These are phyloP conservation scores for Phallusia fumigata DNA, from an alignment of 23 tunicate genomes.

Conservation along the genomic window DNA sequence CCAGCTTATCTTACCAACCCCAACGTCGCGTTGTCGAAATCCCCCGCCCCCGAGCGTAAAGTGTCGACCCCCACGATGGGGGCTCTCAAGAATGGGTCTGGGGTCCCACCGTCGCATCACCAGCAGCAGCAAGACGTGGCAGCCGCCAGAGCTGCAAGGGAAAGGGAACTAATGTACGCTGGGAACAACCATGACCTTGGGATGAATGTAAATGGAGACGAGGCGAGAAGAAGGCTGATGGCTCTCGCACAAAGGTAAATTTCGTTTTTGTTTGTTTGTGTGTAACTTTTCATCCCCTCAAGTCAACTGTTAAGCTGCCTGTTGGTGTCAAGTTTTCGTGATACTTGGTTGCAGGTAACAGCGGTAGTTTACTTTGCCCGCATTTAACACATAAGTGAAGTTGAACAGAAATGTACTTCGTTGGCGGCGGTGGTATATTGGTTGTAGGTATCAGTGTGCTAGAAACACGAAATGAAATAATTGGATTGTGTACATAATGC, in stretches of 20 bases:
- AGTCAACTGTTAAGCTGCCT: too few relatives aligned
- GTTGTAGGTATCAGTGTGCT: too few relatives aligned
- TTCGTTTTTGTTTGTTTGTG: too few relatives aligned
- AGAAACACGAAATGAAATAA: too few relatives aligned
- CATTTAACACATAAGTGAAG: too few relatives aligned
- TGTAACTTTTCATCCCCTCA: too few relatives aligned
- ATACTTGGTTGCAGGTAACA: too few relatives aligned
- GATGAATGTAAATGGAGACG: slow-evolving; percentile 2
- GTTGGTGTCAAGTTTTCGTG: too few relatives aligned
- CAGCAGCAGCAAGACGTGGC: neutral
- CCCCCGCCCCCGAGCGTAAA: slow-evolving; percentile 32
- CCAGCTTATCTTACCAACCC: slow-evolving; percentile 7
- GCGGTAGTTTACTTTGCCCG: too few relatives aligned
- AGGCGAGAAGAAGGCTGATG: slow-evolving; percentile 12
- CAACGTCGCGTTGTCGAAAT: slow-evolving; percentile 5
- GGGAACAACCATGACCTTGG: neutral
- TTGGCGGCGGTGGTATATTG: too few relatives aligned
- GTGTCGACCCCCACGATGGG: slow-evolving; percentile 27
- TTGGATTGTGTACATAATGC: too few relatives aligned
- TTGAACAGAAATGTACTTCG: too few relatives aligned
- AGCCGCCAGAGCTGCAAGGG: neutral
- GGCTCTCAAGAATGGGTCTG: slow-evolving; percentile 10
- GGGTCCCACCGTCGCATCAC: slow-evolving; percentile 11
- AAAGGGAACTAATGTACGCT: neutral
- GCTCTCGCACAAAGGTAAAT: slow-evolving; percentile 27